These are phyloP conservation scores for Lates japonicus DNA, from an alignment of 2,797 vertebrate genomes.

Conservation along the genomic window DNA sequence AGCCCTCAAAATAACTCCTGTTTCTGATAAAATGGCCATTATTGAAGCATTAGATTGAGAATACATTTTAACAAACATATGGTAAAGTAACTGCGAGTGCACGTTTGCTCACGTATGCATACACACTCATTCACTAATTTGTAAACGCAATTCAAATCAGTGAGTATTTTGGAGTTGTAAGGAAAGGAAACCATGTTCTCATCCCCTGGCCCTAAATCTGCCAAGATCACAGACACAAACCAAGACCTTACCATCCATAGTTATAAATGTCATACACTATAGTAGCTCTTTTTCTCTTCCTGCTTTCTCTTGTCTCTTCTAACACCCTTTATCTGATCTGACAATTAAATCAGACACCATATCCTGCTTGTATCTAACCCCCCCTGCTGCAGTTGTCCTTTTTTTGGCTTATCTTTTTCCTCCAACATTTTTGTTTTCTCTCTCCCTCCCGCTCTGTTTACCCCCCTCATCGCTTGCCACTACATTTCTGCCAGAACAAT, in stretches of 20 bases:
- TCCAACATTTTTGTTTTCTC: slow-evolving; percentile 31
- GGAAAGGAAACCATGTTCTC: neutral
- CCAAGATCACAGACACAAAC: neutral
- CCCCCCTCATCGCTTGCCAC: slow-evolving; percentile 49
- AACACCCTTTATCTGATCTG: slow-evolving; percentile 54
- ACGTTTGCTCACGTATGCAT: neutral
- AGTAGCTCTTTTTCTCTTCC: neutral
- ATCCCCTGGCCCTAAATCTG: neutral
- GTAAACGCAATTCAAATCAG: neutral
- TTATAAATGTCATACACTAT: neutral
- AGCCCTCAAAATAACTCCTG: slow-evolving; percentile 3
- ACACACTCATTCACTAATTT: neutral
- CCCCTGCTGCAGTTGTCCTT: slow-evolving; percentile 29
- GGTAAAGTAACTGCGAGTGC: neutral
- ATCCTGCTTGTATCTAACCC: slow-evolving; percentile 25
- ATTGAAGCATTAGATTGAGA: slow-evolving; percentile 8
- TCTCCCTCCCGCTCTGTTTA: slow-evolving; percentile 14
- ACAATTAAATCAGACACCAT: slow-evolving; percentile 47
- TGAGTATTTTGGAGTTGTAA: neutral
- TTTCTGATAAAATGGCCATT: neutral
- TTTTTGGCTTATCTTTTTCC: slow-evolving; percentile 20
- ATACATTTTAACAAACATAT: neutral
- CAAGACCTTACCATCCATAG: neutral
- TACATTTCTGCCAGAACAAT: slow-evolving; percentile 59
- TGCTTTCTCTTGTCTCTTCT: slow-evolving; percentile 3